These are phyloP conservation scores for Thelaira solivaga DNA, from an alignment of 2,888 invertebrate genomes.

Conservation along the genomic window DNA sequence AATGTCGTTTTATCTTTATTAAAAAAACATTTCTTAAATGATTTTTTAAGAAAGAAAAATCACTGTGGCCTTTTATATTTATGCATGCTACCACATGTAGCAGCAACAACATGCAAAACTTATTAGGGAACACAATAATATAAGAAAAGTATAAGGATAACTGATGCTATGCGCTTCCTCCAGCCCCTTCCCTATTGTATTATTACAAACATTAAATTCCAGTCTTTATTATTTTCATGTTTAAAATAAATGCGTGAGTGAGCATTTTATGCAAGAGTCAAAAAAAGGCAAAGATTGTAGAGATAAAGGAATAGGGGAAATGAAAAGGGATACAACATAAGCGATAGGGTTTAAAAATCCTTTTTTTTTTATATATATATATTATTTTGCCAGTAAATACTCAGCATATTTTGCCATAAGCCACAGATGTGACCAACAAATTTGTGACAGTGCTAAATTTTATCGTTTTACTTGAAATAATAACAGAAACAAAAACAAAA, in stretches of 20 bases:
- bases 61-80: slow-evolving; percentile 3
- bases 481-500: slow-evolving; percentile 29
- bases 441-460: slow-evolving; percentile 61
- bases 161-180: too few relatives aligned
- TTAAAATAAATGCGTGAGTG: background rate
- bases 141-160: background rate
- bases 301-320: too few relatives aligned
- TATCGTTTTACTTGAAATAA: slow-evolving; percentile 41
- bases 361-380: slow-evolving; percentile 34
- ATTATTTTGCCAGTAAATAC: slow-evolving; percentile 50
- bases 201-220: background rate
- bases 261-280: background rate
- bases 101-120: background rate
- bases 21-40: slow-evolving; percentile 47
- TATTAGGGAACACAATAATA: background rate
- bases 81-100: slow-evolving; percentile 1
- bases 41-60: slow-evolving; percentile 16
- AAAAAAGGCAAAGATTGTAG: background rate
- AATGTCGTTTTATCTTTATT: slow-evolving; percentile 56
- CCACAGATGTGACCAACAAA: slow-evolving; percentile 61
- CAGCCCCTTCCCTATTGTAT: background rate
- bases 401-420: slow-evolving; percentile 54
- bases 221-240: slow-evolving; percentile 28
- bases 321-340: too few relatives aligned
- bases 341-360: background rate